Percentiles rank a stretch among this genome's conserved stretches.
Conservation (phyloP, 2,888 invertebrate genomes). For the Leucoma salicis region DNA sequence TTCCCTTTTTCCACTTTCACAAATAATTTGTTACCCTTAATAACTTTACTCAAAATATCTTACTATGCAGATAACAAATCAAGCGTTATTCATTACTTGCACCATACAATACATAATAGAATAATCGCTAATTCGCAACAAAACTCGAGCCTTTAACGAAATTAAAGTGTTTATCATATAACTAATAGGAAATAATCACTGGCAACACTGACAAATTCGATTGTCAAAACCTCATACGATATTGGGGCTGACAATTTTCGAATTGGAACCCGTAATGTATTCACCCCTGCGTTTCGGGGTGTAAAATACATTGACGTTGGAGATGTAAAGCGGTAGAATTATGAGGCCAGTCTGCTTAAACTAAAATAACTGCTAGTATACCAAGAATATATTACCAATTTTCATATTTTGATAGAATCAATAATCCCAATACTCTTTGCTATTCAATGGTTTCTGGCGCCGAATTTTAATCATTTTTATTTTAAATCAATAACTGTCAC, state of each 20-base stretch:
- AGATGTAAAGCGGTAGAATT: slow-evolving; percentile 11
- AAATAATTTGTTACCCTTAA: too few relatives aligned
- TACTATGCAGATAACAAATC: too few relatives aligned
- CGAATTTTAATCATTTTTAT: too few relatives aligned
- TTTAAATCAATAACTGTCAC: too few relatives aligned
- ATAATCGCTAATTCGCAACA: slow-evolving; percentile 17
- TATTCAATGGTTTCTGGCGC: too few relatives aligned
- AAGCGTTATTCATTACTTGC: neutral
- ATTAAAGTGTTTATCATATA: slow-evolving; percentile 46
- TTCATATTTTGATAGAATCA: too few relatives aligned
- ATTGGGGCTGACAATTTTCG: slow-evolving; percentile 76
- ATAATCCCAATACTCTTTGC: too few relatives aligned
- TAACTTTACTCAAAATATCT: too few relatives aligned
- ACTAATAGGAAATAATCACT: slow-evolving; percentile 74
- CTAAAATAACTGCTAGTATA: neutral
- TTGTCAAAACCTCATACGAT: slow-evolving; percentile 59
- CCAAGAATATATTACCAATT: too few relatives aligned
- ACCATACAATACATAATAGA: slow-evolving; percentile 3
- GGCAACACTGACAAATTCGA: slow-evolving; percentile 63
- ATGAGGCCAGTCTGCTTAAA: slow-evolving; percentile 20
- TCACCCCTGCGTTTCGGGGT: slow-evolving; percentile 58
- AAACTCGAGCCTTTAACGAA: slow-evolving; percentile 15
- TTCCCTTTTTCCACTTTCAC: too few relatives aligned
- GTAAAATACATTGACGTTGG: slow-evolving; percentile 26
- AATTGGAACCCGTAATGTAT: slow-evolving; percentile 75